Base-by-base conservation (phyloP, 2,888 invertebrate genomes). In the Calameuta idolon region DNA sequence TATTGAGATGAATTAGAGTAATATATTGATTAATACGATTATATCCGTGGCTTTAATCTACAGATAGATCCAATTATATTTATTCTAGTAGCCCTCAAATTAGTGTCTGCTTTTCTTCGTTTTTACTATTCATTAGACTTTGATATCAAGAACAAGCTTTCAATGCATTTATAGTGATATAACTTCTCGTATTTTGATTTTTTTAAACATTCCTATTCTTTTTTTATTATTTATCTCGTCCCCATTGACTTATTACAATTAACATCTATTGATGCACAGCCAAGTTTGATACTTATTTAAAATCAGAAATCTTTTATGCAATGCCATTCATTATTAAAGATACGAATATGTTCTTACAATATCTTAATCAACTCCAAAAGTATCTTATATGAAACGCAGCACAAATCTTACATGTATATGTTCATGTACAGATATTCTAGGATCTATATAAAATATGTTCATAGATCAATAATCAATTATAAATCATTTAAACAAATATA, bases 21-120 rank as follows among this genome's bases (percentile, higher is more conserved):
- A 80, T 80, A 83, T 76, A 81, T 78, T 83, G 80, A 85, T 81
- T 84, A 84, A 85, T 85, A 84, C 23, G 55, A 55, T 23, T 55
- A 55, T 55, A 55, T 55, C 23, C 55, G 55, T 55, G 55, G 55
- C 23, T 55, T 23, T 55, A 23, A 55, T 55, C 55, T 55, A 55
- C 23, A 23, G 23, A 55, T 55, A 55, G 9, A 55, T 55, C 23
- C 55, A 55, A 55, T 55, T 55, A 9, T 23, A 55, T 55, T 55
- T 55, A 23, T 55, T 55, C 9, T 55, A 55, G 9, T 55, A 15
- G 55, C 55, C 9, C 1, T 55, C 55, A 23, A 55, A 55, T 23
- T 23, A 55, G 55, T 55, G 23, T 55, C 23, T 55, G 55, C 23
- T 9, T 55, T 55, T 55, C 23, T 55, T 23, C 55, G 23, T 55